These are phyloP conservation scores for Sebastes baramenuke DNA, from an alignment of 2,797 vertebrate genomes.

Conservation along the genomic window DNA sequence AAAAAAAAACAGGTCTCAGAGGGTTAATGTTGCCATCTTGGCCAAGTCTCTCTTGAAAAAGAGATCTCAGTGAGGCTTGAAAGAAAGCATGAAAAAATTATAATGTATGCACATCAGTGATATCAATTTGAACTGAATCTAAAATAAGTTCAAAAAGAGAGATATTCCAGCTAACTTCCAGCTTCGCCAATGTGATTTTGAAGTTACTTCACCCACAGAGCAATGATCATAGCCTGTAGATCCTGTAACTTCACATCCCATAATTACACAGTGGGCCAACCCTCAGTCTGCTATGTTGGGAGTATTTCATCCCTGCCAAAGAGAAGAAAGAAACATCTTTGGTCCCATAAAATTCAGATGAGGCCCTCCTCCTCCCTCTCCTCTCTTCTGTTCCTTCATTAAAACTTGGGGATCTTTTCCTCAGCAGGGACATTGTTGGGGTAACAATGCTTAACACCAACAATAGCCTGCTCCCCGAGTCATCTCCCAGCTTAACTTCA, in stretches of 20 bases:
- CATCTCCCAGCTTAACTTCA: constrained; percentile 71
- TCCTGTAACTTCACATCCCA: constrained; percentile 38
- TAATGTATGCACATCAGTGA: background rate
- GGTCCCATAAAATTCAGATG: constrained; percentile 55
- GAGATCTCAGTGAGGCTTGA: background rate
- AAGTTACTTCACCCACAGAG: constrained; percentile 17
- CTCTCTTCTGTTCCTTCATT: constrained; percentile 18
- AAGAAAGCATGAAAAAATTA: background rate
- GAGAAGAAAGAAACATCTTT: constrained; percentile 29
- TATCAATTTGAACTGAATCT: background rate
- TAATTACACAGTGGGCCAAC: constrained; percentile 51
- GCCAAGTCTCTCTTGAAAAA: background rate
- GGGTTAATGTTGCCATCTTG: background rate
- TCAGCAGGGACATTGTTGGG: constrained; percentile 46
- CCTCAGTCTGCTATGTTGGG: constrained; percentile 55
- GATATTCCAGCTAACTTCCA: background rate
- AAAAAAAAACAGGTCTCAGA: background rate
- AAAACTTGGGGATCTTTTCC: constrained; percentile 39
- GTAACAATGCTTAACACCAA: constrained; percentile 77
- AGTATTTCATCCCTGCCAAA: constrained; percentile 36
- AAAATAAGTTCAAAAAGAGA: constrained; percentile 8
- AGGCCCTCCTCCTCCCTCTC: constrained; percentile 13
- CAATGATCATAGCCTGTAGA: constrained; percentile 41
- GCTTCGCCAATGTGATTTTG: background rate
- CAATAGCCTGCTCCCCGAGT: constrained; percentile 71